A percentile compares a stretch with the other conserved stretches of the same genome.
Conservation (phyloP, 2,113 vertebrate genomes). For the Pomatostomus ruficeps region DNA sequence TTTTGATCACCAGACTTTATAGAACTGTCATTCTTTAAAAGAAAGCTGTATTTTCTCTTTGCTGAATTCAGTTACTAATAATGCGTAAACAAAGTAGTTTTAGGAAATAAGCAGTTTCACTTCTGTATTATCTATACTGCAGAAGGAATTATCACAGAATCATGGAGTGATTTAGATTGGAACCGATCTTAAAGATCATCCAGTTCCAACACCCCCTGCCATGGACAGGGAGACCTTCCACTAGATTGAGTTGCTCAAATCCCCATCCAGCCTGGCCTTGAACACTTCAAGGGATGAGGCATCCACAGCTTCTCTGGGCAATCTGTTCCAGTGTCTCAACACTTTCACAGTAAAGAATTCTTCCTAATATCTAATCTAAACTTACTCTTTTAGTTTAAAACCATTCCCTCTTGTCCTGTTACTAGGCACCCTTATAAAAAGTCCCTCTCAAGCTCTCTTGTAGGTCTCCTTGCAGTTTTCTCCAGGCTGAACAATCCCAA, state of each 20-base stretch:
- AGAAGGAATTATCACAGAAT: not conserved
- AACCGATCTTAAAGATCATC: not conserved
- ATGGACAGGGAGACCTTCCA: not conserved
- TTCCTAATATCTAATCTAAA: not conserved
- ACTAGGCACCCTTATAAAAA: rapidly evolving
- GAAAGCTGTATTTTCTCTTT: not conserved
- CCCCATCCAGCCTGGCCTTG: too few relatives aligned
- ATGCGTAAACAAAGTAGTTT: not conserved
- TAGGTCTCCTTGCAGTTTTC: not conserved
- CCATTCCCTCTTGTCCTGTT: not conserved
- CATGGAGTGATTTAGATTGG: not conserved
- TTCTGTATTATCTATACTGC: not conserved
- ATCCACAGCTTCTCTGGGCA: not conserved
- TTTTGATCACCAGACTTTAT: not conserved
- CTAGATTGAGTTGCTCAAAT: not conserved
- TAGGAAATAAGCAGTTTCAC: not conserved
- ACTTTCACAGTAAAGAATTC: not conserved
- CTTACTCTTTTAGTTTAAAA: not conserved
- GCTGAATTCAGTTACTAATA: not conserved
- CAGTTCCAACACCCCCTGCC: not conserved
- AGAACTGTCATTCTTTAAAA: not conserved
- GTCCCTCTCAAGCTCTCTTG: not conserved
- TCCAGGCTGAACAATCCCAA: not conserved
- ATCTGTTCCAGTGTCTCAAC: not conserved
- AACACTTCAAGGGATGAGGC: not conserved